These are phyloP conservation scores for Hirtodrosophila trivittata DNA, from an alignment of 2,888 invertebrate genomes.

Conservation along the genomic window DNA sequence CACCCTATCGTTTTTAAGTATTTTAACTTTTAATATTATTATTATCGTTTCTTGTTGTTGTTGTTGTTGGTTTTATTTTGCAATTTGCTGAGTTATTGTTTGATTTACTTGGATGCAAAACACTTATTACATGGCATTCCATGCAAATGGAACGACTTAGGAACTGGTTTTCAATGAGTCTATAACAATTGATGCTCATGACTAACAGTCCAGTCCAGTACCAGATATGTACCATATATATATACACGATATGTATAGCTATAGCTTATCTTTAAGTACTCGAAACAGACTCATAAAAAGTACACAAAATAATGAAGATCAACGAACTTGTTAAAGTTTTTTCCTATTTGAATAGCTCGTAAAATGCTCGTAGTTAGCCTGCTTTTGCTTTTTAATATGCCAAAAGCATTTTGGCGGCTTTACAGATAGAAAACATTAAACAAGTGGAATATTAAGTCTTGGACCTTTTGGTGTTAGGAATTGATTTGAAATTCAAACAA, in stretches of 20 bases:
- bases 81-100: slow-evolving; percentile 62
- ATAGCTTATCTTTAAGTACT: slow-evolving; percentile 4
- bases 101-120: slow-evolving; percentile 43
- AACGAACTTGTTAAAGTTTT: slow-evolving; percentile 58
- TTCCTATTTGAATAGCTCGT: slow-evolving; percentile 33
- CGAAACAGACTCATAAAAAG: slow-evolving; percentile 5
- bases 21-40: slow-evolving; percentile 16
- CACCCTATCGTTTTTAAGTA: slow-evolving; percentile 19
- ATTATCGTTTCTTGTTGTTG: slow-evolving; percentile 20
- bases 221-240: slow-evolving; percentile 6
- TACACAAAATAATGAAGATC: slow-evolving; percentile 40
- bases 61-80: slow-evolving; percentile 21
- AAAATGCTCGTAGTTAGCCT: no score
- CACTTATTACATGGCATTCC: slow-evolving; percentile 35
- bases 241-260: not conserved
- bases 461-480: no score
- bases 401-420: slow-evolving; percentile 14
- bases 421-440: slow-evolving; percentile 25
- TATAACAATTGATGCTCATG: slow-evolving; percentile 20
- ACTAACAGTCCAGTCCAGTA: slow-evolving; percentile 22
- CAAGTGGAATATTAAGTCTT: slow-evolving; percentile 60
- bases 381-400: slow-evolving; percentile 5
- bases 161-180: slow-evolving; percentile 45
- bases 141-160: slow-evolving; percentile 43
- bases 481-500: slow-evolving; percentile 36